These are phyloP conservation scores for Phaethornis superciliosus DNA, from an alignment of 2,113 vertebrate genomes.

Conservation along the genomic window DNA sequence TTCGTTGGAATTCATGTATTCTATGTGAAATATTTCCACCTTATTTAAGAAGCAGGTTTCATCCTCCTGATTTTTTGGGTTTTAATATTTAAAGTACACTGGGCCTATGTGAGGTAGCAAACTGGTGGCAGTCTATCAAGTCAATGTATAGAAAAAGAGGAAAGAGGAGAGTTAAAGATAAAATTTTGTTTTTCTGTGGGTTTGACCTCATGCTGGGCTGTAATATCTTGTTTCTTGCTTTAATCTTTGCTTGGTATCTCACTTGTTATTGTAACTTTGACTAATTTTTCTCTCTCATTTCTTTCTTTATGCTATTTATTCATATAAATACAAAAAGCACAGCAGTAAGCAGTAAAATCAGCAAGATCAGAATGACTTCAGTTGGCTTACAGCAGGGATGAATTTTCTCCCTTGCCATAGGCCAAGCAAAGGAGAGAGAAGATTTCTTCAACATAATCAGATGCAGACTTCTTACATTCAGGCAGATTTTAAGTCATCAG, in stretches of 20 bases:
- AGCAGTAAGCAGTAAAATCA: conserved; percentile 52
- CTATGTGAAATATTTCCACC: not conserved
- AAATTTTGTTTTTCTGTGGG: not conserved
- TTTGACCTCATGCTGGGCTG: not conserved
- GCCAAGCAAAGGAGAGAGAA: not conserved
- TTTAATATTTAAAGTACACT: not conserved
- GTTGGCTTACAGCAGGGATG: conserved; percentile 28
- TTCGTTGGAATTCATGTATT: not conserved
- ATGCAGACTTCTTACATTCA: not conserved
- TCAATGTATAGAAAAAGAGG: not conserved
- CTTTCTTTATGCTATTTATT: conserved; percentile 10
- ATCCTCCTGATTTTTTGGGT: not conserved
- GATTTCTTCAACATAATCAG: conserved; percentile 28
- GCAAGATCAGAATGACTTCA: not conserved
- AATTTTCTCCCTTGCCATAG: not conserved
- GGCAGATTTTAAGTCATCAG: not conserved
- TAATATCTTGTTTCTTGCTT: not conserved
- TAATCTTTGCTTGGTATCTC: conserved; percentile 20
- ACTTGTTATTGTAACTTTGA: conserved; percentile 54
- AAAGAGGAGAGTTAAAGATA: not conserved
- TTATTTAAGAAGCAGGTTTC: not conserved
- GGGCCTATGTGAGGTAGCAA: not conserved
- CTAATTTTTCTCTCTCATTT: conserved; percentile 2
- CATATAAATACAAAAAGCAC: conserved; percentile 35
- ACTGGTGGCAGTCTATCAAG: not conserved